Conservation (phyloP, 2,888 invertebrate species). For the Cephus pulcher region DNA sequence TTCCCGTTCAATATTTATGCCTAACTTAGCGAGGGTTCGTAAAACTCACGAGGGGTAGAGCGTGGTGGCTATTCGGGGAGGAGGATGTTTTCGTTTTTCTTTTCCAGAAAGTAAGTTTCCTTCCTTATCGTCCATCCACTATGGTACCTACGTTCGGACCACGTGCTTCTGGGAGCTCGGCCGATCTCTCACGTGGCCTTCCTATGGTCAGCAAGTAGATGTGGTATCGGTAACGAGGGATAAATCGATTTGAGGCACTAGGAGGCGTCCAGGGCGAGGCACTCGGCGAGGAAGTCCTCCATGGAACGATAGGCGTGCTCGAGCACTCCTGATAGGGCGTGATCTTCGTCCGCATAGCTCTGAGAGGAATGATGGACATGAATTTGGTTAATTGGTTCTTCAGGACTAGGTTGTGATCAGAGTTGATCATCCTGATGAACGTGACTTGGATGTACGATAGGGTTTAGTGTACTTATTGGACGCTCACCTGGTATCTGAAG, state of each 20-base stretch:
- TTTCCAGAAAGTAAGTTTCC: neutral
- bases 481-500: conserved; percentile 88
- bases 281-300: conserved; percentile 92
- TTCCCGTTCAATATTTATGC: neutral
- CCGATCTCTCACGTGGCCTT: neutral
- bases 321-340: conserved; percentile 84
- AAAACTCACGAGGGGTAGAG: neutral
- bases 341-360: conserved; percentile 94
- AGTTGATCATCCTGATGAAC: too few relatives aligned
- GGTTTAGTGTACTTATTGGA: neutral
- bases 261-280: conserved; percentile 85
- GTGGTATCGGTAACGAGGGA: conserved; percentile 54
- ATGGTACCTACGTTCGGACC: too few relatives aligned
- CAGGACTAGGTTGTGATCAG: too few relatives aligned
- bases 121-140: too few relatives aligned
- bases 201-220: conserved; percentile 38
- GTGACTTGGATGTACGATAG: too few relatives aligned
- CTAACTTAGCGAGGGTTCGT: neutral
- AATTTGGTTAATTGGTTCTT: too few relatives aligned
- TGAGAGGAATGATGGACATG: conserved; percentile 63
- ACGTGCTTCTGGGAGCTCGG: neutral
- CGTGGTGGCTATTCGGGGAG: neutral
- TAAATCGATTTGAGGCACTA: conserved; percentile 63
- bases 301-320: conserved; percentile 93
- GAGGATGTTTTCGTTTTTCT: neutral